A percentile compares a stretch with the other conserved stretches of the same genome.
Evolutionary conservation across 2,113 vertebrate genomes (phyloP).

Genomic region (Sturnus vulgaris): DNA sequence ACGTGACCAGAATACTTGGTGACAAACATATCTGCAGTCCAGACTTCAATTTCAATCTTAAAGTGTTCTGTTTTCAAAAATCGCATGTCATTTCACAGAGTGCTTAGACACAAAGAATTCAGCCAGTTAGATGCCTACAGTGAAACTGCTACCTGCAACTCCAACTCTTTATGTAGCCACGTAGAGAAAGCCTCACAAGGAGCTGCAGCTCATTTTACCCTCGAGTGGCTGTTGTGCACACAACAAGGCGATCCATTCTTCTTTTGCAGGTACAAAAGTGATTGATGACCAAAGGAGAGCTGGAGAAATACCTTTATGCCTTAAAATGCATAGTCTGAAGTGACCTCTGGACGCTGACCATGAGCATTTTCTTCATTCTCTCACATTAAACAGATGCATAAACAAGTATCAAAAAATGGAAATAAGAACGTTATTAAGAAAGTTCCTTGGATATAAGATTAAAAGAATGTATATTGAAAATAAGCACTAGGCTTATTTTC

Average conservation of each 20-base stretch:
- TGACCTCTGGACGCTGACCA: background rate
- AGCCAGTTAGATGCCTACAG: background rate
- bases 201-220: background rate
- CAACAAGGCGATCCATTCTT: fast-evolving
- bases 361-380: background rate
- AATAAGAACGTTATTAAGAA: background rate
- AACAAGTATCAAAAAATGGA: background rate
- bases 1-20: background rate
- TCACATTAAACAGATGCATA: background rate
- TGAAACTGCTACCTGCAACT: background rate
- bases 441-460: background rate
- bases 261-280: background rate
- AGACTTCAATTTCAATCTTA: background rate
- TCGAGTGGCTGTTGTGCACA: background rate
- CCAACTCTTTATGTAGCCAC: background rate
- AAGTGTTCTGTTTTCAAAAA: background rate
- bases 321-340: background rate
- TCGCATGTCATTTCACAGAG: background rate
- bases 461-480: background rate
- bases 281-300: background rate
- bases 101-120: background rate
- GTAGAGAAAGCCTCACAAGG: background rate
- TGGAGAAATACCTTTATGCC: background rate
- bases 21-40: background rate
- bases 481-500: background rate